Base-by-base conservation (phyloP, 2,113 vertebrate genomes). In the Caranx ignobilis region DNA sequence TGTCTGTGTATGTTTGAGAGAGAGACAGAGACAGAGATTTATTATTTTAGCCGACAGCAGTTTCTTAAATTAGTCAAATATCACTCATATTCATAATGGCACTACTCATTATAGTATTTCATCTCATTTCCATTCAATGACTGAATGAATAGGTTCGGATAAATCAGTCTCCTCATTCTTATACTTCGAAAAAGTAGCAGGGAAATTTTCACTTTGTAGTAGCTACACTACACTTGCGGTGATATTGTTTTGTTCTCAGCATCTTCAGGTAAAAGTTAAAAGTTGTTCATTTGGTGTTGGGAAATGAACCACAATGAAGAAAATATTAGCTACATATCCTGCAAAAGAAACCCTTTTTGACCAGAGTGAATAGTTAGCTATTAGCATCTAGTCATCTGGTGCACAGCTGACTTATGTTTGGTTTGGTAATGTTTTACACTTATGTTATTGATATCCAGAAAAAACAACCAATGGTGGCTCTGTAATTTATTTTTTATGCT, bases 11-110 rank as follows among this genome's bases (percentile, higher is more conserved):
- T 15, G 5, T 32, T 1, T 12, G 18, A 11, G 4, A 32, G 45
- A 26, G 26, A 26, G 26, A 26, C 26, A 4, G 26, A 18, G 45
- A 41, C 5, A 37, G 7, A 57, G 21, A 62, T 71, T 32, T 26
- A 55, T 26, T 31, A 21, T 7, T 69, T 52, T 32, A 12, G 21
- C 0, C 21, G 26, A 32, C 41, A 71, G 37, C 15, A 1, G 64
- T 26, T 26, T 39, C 71, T 71, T 50, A 26, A 16, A 71, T 64
- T 45, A 82, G 35, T 77, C 62, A 16, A 65, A 52, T 47, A 32
- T 3, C 56, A 59, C 31, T 59, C 56, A 34, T 21, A 13, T 32
- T 34, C 26, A 31, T 31, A 59, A 34, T 59, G 12, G 16, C 13
- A 31, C 16, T 34, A 67, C 55, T 68, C 35, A 71, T 26, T 48